Conservation (phyloP, 2,113 vertebrate species). For the Boulengeromyrus knoepffleri region DNA sequence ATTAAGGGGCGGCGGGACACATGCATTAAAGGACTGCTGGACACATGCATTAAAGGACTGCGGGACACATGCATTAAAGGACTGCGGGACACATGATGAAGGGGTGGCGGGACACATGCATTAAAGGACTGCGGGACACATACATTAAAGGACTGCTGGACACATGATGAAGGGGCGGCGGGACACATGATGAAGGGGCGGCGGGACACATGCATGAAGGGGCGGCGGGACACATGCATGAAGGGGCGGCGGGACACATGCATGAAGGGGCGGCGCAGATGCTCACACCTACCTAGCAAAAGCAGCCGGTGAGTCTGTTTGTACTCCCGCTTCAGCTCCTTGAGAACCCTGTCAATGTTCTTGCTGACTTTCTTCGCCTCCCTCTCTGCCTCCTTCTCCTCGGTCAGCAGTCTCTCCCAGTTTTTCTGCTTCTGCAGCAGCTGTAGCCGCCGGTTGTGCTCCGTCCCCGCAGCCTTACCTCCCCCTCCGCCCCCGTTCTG, state of each 20-base stretch:
- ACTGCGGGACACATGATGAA: no score
- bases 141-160: no score
- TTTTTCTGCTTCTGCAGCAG: conserved; percentile 66
- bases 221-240: not conserved
- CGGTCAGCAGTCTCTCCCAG: conserved; percentile 79
- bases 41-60: no score
- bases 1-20: no score
- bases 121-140: not conserved
- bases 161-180: not conserved
- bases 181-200: no score
- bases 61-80: no score
- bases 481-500: conserved; percentile 58
- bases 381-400: conserved; percentile 84
- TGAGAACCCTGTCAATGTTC: conserved; percentile 79
- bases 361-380: conserved; percentile 88
- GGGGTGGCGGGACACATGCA: not conserved
- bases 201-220: no score
- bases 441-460: conserved; percentile 56
- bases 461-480: conserved; percentile 46
- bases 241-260: not conserved
- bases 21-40: no score
- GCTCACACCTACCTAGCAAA: conserved; percentile 75
- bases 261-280: not conserved
- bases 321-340: conserved; percentile 84
- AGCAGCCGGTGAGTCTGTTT: conserved; percentile 89